Base-by-base conservation (phyloP, 2,888 invertebrate species). In the Nyleta sp. region DNA sequence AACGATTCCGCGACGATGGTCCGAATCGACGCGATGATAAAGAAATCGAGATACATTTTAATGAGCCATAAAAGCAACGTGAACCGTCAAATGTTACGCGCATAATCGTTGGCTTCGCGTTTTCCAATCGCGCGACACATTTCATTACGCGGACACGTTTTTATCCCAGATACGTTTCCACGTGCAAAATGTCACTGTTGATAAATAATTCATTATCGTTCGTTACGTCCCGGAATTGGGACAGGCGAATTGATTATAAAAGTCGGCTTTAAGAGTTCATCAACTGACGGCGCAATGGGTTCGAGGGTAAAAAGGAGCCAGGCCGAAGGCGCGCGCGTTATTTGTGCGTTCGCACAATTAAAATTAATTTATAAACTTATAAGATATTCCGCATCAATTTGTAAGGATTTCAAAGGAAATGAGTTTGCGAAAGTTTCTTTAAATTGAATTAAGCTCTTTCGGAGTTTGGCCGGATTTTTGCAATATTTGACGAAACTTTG, bases 141-240 rank as follows among this genome's bases (percentile, higher is more conserved):
- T 59, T 17, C 42, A 42, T 44, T 10, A 28, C 22, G 22, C 15
- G 38, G 44, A 42, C 18, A 59, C 28, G 28, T 28, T 28, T 28
- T 28, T 28, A 28, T 28, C 28, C 28, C 28, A 28, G 28, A 3
- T 28, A 28, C 28, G 10, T 28, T 28, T 28, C 10, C 28, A n/a
- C n/a, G n/a, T n/a, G n/a, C 38, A 38, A 59, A 59, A 59, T 59
- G 18, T 28, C 2, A 18, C 24, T 15, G 24, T 59, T 42, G 15
- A 59, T 59, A 59, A 28, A 59, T 59, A 59, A 59, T 42, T 59
- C 57, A 28, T 55, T 22, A 10, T 38, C 17, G 17, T 35, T 53
- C 8, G 38, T 55, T 55, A 38, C 15, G 38, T 55, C 22, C 38
- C 22, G 24, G 13, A 55, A 55, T 38, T 22, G 13, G 55, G 38